These are phyloP conservation scores for Morone saxatilis DNA, from an alignment of 2,113 vertebrate species.

Conservation along the genomic window DNA sequence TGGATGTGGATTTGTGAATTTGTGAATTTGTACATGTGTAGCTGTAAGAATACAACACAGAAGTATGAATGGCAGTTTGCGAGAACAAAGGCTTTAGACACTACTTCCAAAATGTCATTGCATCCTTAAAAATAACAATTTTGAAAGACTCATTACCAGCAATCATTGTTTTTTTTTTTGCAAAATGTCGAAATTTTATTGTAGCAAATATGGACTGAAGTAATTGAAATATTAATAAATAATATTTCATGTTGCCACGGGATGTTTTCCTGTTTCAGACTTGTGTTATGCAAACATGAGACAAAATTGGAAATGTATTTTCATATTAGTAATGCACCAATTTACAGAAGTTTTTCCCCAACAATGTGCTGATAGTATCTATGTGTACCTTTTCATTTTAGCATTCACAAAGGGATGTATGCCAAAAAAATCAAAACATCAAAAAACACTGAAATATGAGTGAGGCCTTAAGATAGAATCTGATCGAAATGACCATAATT, in stretches of 20 bases:
- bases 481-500: slow-evolving; percentile 52
- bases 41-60: not conserved
- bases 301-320: slow-evolving; percentile 20
- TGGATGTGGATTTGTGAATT: too few relatives aligned
- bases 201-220: slow-evolving; percentile 7
- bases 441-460: slow-evolving; percentile 12
- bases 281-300: not conserved
- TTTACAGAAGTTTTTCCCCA: not conserved
- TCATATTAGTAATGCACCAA: slow-evolving; percentile 9
- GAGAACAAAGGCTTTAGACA: not conserved
- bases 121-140: not conserved
- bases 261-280: slow-evolving; percentile 13
- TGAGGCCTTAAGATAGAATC: slow-evolving; percentile 38
- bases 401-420: not conserved
- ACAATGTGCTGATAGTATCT: not conserved
- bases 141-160: not conserved
- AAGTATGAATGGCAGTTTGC: not conserved
- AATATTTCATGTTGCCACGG: not conserved
- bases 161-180: not conserved
- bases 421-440: not conserved
- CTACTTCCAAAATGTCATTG: not conserved
- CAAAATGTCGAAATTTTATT: not conserved
- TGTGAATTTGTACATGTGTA: not conserved
- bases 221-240: not conserved
- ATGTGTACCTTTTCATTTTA: not conserved